Evolutionary conservation across 2,113 vertebrate species (phyloP).

Genomic region (Nesospiza acunhae): DNA sequence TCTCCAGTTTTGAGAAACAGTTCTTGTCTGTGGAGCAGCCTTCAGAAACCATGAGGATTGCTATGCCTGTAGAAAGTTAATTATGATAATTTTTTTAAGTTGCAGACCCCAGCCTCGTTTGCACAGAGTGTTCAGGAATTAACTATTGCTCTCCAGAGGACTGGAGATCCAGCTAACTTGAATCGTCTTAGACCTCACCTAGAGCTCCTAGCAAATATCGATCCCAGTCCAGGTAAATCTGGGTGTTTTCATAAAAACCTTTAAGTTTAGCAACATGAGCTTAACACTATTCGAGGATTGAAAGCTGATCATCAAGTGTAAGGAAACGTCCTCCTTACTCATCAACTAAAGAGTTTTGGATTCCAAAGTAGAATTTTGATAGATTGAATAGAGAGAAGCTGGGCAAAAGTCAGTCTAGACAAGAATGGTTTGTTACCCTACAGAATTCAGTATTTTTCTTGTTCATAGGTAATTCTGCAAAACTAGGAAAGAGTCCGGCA

Average conservation of each 20-base stretch:
- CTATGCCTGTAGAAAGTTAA: slow-evolving; percentile 63
- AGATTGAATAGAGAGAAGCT: background rate
- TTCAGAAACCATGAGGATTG: background rate
- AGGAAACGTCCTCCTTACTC: background rate
- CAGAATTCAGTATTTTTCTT: background rate
- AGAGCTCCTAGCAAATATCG: slow-evolving; percentile 95
- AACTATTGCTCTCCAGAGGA: slow-evolving; percentile 96
- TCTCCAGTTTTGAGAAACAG: background rate
- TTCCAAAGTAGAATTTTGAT: background rate
- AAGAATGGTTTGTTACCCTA: background rate
- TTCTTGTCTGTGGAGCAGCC: background rate
- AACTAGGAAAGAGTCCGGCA: background rate
- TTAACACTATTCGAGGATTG: background rate
- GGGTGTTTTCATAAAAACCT: background rate
- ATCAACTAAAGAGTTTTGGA: background rate
- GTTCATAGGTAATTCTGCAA: background rate
- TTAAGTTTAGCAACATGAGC: background rate
- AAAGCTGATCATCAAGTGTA: background rate
- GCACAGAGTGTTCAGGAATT: slow-evolving; percentile 98
- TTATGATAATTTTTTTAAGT: slow-evolving; percentile 76
- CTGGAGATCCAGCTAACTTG: slow-evolving; percentile 96
- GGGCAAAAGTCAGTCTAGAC: background rate
- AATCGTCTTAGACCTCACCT: slow-evolving; percentile 94
- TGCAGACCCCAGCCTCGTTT: slow-evolving; percentile 98
- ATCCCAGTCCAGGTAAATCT: slow-evolving; percentile 92